phyloP scores from a whole-genome alignment of 2,888 invertebrate genomes.

The Drosophila fungiperda region DNA sequence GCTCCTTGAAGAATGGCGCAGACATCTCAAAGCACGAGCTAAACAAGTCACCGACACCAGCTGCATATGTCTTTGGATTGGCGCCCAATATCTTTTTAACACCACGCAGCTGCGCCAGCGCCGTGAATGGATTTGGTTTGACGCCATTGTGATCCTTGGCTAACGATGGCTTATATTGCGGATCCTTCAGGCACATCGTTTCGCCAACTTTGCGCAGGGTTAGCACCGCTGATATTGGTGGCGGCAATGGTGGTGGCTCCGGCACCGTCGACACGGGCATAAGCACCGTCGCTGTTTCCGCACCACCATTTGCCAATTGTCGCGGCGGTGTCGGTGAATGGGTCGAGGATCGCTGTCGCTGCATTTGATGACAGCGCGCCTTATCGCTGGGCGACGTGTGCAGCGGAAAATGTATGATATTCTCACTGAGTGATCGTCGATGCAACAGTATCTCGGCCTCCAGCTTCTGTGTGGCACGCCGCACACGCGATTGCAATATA shows the following conservation, averaged over 20 bases:
- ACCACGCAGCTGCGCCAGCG: slow-evolving; percentile 91
- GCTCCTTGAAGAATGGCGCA: slow-evolving; percentile 87
- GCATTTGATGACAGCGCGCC: slow-evolving; percentile 89
- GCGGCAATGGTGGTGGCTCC: slow-evolving; percentile 62
- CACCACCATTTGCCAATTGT: slow-evolving; percentile 54
- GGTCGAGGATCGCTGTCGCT: slow-evolving; percentile 84
- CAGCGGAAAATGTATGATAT: slow-evolving; percentile 87
- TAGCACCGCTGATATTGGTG: slow-evolving; percentile 84
- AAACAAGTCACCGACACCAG: slow-evolving; percentile 87
- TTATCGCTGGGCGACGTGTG: slow-evolving; percentile 90
- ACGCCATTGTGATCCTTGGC: slow-evolving; percentile 83
- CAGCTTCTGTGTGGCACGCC: slow-evolving; percentile 82
- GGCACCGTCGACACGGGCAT: slow-evolving; percentile 48
- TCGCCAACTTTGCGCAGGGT: slow-evolving; percentile 91
- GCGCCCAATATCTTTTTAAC: slow-evolving; percentile 93
- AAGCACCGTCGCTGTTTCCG: slow-evolving; percentile 33
- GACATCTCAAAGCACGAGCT: slow-evolving; percentile 92
- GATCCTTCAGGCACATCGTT: slow-evolving; percentile 94
- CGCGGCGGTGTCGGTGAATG: slow-evolving; percentile 83
- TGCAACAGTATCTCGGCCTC: slow-evolving; percentile 86
- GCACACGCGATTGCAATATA: slow-evolving; percentile 81
- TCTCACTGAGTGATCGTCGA: slow-evolving; percentile 91
- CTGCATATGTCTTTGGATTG: slow-evolving; percentile 85
- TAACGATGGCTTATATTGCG: slow-evolving; percentile 90
- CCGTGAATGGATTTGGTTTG: slow-evolving; percentile 90